Base-by-base conservation (phyloP, 1,140 invertebrate species). In the Tetragonula clypearis region DNA sequence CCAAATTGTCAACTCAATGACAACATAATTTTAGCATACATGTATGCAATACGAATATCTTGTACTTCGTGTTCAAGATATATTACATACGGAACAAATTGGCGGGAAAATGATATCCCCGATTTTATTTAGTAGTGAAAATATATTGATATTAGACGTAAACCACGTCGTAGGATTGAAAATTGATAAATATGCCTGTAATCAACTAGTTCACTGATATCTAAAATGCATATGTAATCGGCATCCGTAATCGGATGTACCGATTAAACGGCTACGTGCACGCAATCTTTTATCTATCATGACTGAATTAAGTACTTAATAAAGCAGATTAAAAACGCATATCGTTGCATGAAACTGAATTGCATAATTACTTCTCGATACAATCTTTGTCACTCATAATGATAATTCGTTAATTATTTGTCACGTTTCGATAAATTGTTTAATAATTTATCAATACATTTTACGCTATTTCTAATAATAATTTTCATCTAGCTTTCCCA, bases 1-100 rank as follows among this genome's bases (percentile, higher is more conserved):
- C 88, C 84, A 85, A 90, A 90, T 60, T 72, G 66, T 78, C 79
- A 23, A 68, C 74, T 65, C 49, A 30, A 19, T n/a, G 17, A 21
- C 11, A 35, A 58, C 41, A 60, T 14, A 78, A 9, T 19, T 17
- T 14, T 68, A 15, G 2, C 3, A 14, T 21, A 12, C 23, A 6
- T 26, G 30, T 41, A 21, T n/a, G n/a, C 21, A 35, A 35, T 35
- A 8, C 9, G 8, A 49, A 49, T 49, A 62, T 62, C 12, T 62
- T 2, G 2, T 69, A 21, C 17, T 62, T 82, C 26, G 49, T 19
- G 26, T 60, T 26, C 23, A n/a, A 82, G 77, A 11, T 72, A 71
- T 23, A 11, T 58, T 56, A n/a, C 60, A 23, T 26, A 66, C 9
- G 21, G 41, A 60, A 68, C 60, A 53, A 26, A 56, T 76, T 53